phyloP scores from a whole-genome alignment of 1,140 invertebrate species.

The Calosoma granatense region DNA sequence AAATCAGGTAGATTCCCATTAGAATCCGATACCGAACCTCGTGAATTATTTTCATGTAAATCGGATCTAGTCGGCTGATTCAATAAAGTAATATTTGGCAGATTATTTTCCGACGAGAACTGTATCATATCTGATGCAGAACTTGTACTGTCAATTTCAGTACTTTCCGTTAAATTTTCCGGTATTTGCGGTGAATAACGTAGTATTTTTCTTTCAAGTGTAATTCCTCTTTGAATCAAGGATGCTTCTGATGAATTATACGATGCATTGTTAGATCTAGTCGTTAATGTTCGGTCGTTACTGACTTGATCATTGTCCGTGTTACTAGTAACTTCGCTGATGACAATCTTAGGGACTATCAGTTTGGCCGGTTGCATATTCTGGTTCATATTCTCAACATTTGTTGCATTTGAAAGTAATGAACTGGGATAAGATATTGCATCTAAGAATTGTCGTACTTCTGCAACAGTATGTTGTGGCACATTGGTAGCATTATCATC shows the following conservation, averaged over 20 bases:
- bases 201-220: constrained; percentile 2
- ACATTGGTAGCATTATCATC: constrained; percentile 17
- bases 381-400: not conserved
- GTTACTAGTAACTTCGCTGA: constrained; percentile 1
- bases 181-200: not conserved
- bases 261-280: not conserved
- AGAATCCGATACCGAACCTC: not conserved
- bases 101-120: not conserved
- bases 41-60: not conserved
- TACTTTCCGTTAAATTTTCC: not conserved
- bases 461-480: not conserved
- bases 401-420: not conserved
- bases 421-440: not conserved
- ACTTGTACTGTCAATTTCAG: not conserved
- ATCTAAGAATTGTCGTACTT: not conserved
- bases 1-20: not conserved
- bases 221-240: not conserved
- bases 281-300: not conserved
- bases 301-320: not conserved
- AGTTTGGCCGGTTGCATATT: constrained; percentile 8
- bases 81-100: not conserved
- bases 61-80: not conserved
- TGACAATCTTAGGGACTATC: not conserved
- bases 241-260: not conserved
- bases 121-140: not conserved